Conservation (phyloP, 1,140 invertebrate genomes). For the Drosophila rufa region DNA sequence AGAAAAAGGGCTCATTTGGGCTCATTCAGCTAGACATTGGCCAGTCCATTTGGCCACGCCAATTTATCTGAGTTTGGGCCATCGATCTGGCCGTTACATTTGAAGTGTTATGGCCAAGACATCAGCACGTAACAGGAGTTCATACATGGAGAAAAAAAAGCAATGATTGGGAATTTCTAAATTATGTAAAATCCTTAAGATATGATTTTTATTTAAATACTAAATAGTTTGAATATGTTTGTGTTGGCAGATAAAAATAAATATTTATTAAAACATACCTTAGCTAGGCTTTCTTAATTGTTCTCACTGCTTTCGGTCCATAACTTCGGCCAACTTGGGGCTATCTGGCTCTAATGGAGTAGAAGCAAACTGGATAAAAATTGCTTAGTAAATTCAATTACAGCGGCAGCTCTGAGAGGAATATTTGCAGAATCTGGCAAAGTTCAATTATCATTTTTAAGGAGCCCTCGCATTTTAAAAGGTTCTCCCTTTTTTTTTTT, state of each 20-base stretch:
- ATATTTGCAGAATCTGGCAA: conserved; percentile 1
- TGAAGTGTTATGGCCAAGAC: conserved; percentile 47
- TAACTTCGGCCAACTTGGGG: conserved; percentile 1
- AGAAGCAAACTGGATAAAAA: conserved; percentile 22
- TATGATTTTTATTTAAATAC: too few species aligned
- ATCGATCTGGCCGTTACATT: conserved; percentile 56
- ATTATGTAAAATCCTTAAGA: too few species aligned
- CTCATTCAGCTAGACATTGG: conserved; percentile 50
- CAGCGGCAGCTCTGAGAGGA: neutral
- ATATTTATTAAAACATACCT: too few species aligned
- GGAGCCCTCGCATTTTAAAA: conserved; percentile 8
- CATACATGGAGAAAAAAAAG: neutral
- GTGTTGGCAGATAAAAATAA: too few species aligned
- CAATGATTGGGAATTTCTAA: too few species aligned
- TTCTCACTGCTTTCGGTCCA: neutral
- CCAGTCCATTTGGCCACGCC: conserved; percentile 55
- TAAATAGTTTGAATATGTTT: too few species aligned
- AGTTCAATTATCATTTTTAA: conserved; percentile 36
- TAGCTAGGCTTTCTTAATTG: too few species aligned
- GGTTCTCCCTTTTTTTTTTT: neutral
- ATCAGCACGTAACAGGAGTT: conserved; percentile 36
- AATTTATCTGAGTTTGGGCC: conserved; percentile 50
- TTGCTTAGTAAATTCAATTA: conserved; percentile 35
- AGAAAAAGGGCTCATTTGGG: conserved; percentile 52
- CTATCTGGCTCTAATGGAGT: conserved; percentile 33